Base-by-base conservation (phyloP, 1,140 invertebrate species). In the Leptinotarsa texana region DNA sequence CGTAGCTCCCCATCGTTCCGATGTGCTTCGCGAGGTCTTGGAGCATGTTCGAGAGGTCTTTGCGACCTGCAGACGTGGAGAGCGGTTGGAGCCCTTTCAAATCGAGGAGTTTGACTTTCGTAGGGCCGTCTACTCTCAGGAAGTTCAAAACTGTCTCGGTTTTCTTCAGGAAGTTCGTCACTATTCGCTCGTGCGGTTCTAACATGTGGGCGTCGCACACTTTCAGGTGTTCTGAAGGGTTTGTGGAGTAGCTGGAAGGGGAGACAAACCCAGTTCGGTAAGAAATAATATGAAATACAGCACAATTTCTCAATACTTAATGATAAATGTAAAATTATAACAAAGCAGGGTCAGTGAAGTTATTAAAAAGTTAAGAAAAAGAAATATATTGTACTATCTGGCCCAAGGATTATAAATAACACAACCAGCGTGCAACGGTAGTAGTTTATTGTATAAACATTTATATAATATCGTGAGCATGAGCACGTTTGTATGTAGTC, bases 191-290 rank as follows among this genome's bases (percentile, higher is more conserved):
- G n/a, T 57, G 51, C 13, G 51, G 51, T 18, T 57, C 51, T 57
- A 4, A n/a, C 3, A 33, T 63, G 17, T 72, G 18, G 2, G 49
- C 15, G n/a, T 61, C 18, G 69, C 81, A 89, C 5, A 24, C 3
- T 1, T 86, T 1, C 6, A 89, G 61, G 8, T 2, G 24, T 84
- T 93, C 92, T 8, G 78, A 76, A 4, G 92, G 91, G 78, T 89
- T 90, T 15, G 91, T 91, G 13, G 90, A 90, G 84, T 89, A 92
- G 47, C 90, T 88, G 78, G 86, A 87, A 72, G n/a, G 13, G 22
- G 42, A 33, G 33, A 33, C 33, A 11, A 42, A 2, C 8, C 33
- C 0, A 42, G 8, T 42, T 27, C 27, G 5, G 27, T 27, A 1
- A 5, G 27, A 5, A 27, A 27, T 27, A 27, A 27, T 27, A 27